These are phyloP conservation scores for Tiaroga cobitis DNA, from an alignment of 2,797 vertebrate species.

Conservation along the genomic window DNA sequence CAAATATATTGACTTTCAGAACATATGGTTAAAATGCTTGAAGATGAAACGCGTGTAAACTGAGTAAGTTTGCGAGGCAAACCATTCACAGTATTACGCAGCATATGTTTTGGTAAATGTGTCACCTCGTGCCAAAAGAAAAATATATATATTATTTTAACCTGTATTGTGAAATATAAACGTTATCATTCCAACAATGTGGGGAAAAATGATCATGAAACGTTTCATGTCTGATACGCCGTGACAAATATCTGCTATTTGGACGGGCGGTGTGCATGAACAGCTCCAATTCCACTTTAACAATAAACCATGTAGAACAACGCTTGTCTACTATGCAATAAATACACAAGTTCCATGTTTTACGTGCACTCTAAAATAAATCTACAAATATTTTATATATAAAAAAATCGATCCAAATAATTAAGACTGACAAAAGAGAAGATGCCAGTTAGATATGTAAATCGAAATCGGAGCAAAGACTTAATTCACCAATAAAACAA, in stretches of 20 bases:
- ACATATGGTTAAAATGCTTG: not conserved
- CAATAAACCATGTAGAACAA: not conserved
- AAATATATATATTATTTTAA: not conserved
- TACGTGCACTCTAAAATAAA: not conserved
- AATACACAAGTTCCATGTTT: not conserved
- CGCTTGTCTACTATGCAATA: not conserved
- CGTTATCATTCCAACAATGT: not conserved
- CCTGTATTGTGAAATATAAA: not conserved
- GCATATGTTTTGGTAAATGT: not conserved
- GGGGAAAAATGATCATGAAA: rapidly evolving
- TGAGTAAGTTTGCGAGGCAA: not conserved
- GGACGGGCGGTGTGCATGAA: not conserved
- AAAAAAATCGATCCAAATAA: not conserved
- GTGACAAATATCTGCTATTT: not conserved
- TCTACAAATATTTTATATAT: not conserved
- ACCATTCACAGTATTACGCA: not conserved
- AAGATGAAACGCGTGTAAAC: not conserved
- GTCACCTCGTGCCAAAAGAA: not conserved
- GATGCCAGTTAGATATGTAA: not conserved
- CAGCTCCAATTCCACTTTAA: not conserved
- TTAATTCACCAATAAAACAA: not conserved
- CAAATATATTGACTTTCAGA: not conserved
- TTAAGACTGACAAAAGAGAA: not conserved
- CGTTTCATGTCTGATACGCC: not conserved
- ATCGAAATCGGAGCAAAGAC: not conserved